Conservation (phyloP, 2,113 vertebrate genomes). For the Oncorhynchus gorbuscha region DNA sequence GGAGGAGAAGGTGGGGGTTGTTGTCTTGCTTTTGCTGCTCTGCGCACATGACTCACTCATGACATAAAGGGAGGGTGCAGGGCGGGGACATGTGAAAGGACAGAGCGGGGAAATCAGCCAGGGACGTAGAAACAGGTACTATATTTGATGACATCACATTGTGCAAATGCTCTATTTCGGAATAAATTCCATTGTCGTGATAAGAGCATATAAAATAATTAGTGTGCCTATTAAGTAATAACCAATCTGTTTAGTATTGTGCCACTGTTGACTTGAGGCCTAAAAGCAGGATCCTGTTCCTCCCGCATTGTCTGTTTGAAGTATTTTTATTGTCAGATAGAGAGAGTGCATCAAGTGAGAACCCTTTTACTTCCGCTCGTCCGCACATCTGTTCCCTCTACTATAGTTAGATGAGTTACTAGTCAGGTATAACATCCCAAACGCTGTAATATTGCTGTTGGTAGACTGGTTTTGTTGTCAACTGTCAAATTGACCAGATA, state of each 20-base stretch:
- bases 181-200: no score
- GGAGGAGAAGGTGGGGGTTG: constrained; percentile 71
- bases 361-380: neutral
- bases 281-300: neutral
- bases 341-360: neutral
- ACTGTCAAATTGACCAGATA: neutral
- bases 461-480: neutral
- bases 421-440: neutral
- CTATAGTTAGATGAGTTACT: neutral
- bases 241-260: neutral
- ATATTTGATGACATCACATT: neutral
- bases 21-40: constrained; percentile 43
- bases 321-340: neutral
- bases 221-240: neutral
- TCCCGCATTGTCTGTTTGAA: neutral
- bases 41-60: constrained; percentile 57
- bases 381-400: neutral
- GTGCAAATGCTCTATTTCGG: constrained; percentile 20
- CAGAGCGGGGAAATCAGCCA: neutral
- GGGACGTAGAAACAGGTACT: no score
- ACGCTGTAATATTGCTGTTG: neutral
- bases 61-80: constrained; percentile 27
- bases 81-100: constrained; percentile 14
- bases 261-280: neutral
- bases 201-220: no score